A percentile compares a stretch with the other conserved stretches of the same genome.
Conservation (phyloP, 2,113 vertebrate genomes). For the Leucoraja erinaceus region DNA sequence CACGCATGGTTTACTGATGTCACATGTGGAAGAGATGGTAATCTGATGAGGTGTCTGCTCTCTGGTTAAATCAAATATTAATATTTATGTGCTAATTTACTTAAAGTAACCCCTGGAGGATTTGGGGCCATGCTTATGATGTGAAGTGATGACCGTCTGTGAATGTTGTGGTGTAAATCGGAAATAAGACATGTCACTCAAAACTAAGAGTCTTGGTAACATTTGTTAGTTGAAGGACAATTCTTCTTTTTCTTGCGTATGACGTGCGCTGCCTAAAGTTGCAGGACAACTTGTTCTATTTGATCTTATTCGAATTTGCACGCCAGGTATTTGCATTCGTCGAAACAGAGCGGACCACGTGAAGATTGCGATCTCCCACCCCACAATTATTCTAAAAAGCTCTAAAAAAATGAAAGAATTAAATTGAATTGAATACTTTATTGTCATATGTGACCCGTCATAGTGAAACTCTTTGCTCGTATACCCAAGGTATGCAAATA, state of each 20-base stretch:
- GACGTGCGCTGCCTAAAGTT: too few relatives aligned
- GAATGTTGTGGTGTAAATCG: not conserved
- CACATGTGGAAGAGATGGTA: not conserved
- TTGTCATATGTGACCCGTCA: too few relatives aligned
- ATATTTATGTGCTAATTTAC: constrained; percentile 23
- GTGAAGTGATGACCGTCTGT: not conserved
- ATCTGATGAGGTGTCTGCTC: constrained; percentile 1
- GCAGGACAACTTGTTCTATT: too few relatives aligned
- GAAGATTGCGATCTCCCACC: too few relatives aligned
- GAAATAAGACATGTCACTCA: constrained; percentile 2
- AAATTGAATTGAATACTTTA: too few relatives aligned
- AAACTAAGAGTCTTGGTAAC: not conserved
- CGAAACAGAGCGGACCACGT: too few relatives aligned
- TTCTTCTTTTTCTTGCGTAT: too few relatives aligned
- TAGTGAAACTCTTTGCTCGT: too few relatives aligned
- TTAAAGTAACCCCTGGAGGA: not conserved
- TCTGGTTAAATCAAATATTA: constrained; percentile 19
- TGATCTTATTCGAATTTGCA: too few relatives aligned
- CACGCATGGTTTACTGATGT: not conserved
- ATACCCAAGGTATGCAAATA: too few relatives aligned
- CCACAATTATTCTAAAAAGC: constrained; percentile 6
- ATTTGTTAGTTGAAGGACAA: not conserved
- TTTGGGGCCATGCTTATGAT: not conserved
- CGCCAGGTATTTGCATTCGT: too few relatives aligned
- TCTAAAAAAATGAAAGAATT: not conserved